Base-by-base conservation (phyloP, 2,113 vertebrate genomes). In the Hiodon alosoides region DNA sequence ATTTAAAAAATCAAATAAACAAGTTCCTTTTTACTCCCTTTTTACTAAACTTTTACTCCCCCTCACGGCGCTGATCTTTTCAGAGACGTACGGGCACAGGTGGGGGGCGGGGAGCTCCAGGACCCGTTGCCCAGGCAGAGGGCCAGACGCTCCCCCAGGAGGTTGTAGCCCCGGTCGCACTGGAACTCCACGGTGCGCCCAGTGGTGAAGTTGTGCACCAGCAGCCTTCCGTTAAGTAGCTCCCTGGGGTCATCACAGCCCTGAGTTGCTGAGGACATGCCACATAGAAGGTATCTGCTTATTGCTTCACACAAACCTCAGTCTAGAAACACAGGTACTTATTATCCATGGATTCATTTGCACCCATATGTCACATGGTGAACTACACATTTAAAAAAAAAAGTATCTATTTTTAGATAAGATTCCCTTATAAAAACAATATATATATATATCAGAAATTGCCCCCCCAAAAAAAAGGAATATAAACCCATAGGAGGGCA, bases 41-140 rank as follows among this genome's bases (percentile, higher is more conserved):
- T n/a, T n/a, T n/a, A n/a, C n/a, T n/a, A n/a, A n/a, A n/a, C n/a
- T n/a, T n/a, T n/a, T n/a, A 31, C 31, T 31, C 2, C 31, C 31
- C 2, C 31, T 31, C 31, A 31, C 31, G 31, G 31, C 31, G 31
- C 31, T 31, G 31, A 31, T 31, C 31, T 31, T 31, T 31, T 31
- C 31, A 74, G 85, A 85, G 84, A 88, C 96, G 89, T 89, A 99
- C 96, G 88, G 93, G 93, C 92, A 89, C 96, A 99, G 69, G 90
- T 78, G 77, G 97, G 96, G 72, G 88, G 83, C 0, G 89, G 76
- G 72, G 92, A 91, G 82, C 91, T 96, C 97, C 97, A 99, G 66
- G 84, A 86, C 79, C 89, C 91, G 51, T 91, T 87, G 74, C 83
- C 89, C 67, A 90, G 90, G 78, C 97, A 98, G 71, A 90, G 84